phyloP scores from a whole-genome alignment of 2,888 invertebrate genomes.

The Synanthedon tipuliformis region DNA sequence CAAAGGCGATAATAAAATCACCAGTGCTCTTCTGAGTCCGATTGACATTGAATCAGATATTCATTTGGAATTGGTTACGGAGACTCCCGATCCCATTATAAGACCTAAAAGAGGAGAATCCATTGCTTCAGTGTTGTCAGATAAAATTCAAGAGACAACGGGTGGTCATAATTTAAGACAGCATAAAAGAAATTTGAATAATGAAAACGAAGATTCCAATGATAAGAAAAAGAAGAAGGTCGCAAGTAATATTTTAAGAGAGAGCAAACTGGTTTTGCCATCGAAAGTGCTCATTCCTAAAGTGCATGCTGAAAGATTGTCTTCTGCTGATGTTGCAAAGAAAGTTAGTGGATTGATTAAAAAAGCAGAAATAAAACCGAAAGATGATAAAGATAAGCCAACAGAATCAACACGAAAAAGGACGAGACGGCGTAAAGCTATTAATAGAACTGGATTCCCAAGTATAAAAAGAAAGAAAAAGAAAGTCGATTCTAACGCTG shows the following conservation, averaged over 20 bases:
- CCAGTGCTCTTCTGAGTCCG: constrained; percentile 31
- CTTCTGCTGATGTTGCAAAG: constrained; percentile 32
- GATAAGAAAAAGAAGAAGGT: constrained; percentile 60
- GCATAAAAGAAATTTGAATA: constrained; percentile 49
- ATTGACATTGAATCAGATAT: constrained; percentile 59
- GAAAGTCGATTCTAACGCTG: constrained; percentile 50
- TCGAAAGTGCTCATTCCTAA: constrained; percentile 50
- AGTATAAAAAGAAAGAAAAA: constrained; percentile 86
- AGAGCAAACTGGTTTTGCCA: constrained; percentile 58
- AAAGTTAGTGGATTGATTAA: constrained; percentile 34
- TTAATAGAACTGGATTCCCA: constrained; percentile 90
- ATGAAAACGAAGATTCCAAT: constrained; percentile 43
- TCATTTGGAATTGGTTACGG: constrained; percentile 49
- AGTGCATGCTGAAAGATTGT: constrained; percentile 47
- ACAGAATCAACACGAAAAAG: constrained; percentile 48
- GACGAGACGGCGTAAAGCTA: constrained; percentile 78
- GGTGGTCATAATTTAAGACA: constrained; percentile 59
- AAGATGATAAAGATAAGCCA: constrained; percentile 33
- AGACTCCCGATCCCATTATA: constrained; percentile 47
- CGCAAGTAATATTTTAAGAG: constrained; percentile 46
- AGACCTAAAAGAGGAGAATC: constrained; percentile 58
- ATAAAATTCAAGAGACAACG: constrained; percentile 58
- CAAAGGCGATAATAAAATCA: constrained; percentile 31
- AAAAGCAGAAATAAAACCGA: constrained; percentile 22
- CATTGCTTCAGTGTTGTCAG: constrained; percentile 59